Conservation (phyloP, 2,888 invertebrate genomes). For the Micropterix aruncella region DNA sequence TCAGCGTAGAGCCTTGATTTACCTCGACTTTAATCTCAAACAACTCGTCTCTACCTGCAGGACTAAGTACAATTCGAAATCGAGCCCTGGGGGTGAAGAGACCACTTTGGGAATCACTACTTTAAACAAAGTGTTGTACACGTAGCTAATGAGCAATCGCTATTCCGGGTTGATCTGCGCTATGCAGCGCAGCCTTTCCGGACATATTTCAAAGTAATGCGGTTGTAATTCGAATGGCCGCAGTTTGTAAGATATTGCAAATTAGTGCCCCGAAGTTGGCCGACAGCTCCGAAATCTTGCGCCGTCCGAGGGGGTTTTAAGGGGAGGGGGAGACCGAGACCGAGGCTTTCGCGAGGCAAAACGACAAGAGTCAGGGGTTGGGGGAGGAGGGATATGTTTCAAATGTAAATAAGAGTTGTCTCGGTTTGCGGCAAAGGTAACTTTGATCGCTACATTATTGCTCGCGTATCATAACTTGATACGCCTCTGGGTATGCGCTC, state of each 20-base stretch:
- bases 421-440: neutral
- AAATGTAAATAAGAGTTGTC: neutral
- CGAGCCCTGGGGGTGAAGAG: too few relatives aligned
- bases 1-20: too few relatives aligned
- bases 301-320: neutral
- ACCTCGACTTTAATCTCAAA: too few relatives aligned
- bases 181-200: neutral
- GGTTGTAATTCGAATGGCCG: neutral
- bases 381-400: neutral
- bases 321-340: neutral
- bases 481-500: neutral
- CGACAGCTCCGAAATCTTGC: neutral
- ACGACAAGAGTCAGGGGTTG: too few relatives aligned
- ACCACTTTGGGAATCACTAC: too few relatives aligned
- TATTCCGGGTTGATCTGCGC: too few relatives aligned
- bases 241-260: neutral
- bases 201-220: neutral
- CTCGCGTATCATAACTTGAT: neutral
- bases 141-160: too few relatives aligned
- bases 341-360: too few relatives aligned
- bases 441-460: neutral
- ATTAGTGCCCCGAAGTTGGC: neutral
- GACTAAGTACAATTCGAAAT: too few relatives aligned
- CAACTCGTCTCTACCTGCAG: too few relatives aligned
- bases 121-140: too few relatives aligned